Conservation (phyloP, 2,113 vertebrate genomes). For the Xiphophorus maculatus region DNA sequence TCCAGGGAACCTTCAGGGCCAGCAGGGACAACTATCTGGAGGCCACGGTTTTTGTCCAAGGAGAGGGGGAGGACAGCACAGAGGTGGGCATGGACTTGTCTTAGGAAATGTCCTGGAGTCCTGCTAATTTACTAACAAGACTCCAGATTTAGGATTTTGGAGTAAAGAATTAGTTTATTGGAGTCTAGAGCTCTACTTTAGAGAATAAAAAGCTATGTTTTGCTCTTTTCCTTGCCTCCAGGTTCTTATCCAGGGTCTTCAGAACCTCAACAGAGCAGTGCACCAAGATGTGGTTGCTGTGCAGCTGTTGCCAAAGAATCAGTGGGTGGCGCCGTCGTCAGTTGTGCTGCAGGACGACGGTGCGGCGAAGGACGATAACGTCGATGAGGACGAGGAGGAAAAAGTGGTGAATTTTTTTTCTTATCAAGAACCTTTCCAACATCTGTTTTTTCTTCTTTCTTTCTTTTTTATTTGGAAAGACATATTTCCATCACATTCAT, state of each 20-base stretch:
- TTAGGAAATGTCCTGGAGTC: not conserved
- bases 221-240: constrained; percentile 47
- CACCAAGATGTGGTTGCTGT: constrained; percentile 95
- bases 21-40: constrained; percentile 97
- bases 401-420: constrained; percentile 58
- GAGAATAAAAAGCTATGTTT: not conserved
- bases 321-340: constrained; percentile 90
- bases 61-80: constrained; percentile 86
- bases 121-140: not conserved
- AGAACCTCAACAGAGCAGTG: constrained; percentile 91
- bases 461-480: too few species aligned
- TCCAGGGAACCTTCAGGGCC: constrained; percentile 93
- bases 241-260: constrained; percentile 93
- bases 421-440: not conserved
- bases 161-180: not conserved
- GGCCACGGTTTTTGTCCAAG: constrained; percentile 92
- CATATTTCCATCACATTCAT: too few species aligned
- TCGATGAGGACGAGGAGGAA: constrained; percentile 82
- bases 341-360: constrained; percentile 93
- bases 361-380: constrained; percentile 84
- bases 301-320: constrained; percentile 84
- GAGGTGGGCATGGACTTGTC: constrained; percentile 79
- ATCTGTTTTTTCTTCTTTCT: too few species aligned
- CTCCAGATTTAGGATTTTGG: not conserved
- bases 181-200: too few species aligned